Base-by-base conservation (phyloP, 1,140 invertebrate species). In the Globodera ellingtonae region DNA sequence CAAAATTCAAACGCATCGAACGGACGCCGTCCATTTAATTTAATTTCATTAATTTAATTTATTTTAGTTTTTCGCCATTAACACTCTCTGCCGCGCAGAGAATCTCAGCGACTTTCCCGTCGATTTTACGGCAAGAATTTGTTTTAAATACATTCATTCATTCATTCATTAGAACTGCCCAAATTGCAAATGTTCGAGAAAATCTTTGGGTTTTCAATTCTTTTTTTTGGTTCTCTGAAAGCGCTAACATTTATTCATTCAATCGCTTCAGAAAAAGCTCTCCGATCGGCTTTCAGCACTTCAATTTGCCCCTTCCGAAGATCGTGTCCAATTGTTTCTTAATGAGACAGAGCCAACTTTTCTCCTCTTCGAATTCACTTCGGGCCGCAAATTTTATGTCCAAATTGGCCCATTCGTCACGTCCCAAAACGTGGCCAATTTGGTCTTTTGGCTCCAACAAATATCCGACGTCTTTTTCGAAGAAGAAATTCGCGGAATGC, bases 401-500 rank as follows among this genome's bases (percentile, higher is more conserved):
- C n/a, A 70, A 70, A 35, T 70, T 35, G 67, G 46, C 67, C 35
- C 67, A 15, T 70, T 70, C 35, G 35, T 70, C 8, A 70, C 24
- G 4, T n/a, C 67, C 67, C 35, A 70, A 47, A 70, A 70, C n/a
- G 46, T 44, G 8, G 24, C 67, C 67, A 35, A 9, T 15, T 44
- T 70, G 4, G n/a, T 47, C 5, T 70, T 70, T 47, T 70, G 67
- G 67, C 24, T 70, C 9, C 67, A 35, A 3, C 67, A 70, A 70
- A 70, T 70, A 35, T 35, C 35, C 6, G 46, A 70, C 7, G 67
- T 70, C 9, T 70, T 44, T 47, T 70, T 70, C 67, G 67, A 70
- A 47, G 67, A 70, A 47, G 67, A 70, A 47, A 70, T 70, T 70
- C 67, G 67, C n/a, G 67, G 67, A 70, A 70, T 70, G 21, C 35